Percentiles rank a stretch among this genome's conserved stretches.
Conservation (phyloP, 1,140 invertebrate species). For the Scaptodrosophila lebanonensis region DNA sequence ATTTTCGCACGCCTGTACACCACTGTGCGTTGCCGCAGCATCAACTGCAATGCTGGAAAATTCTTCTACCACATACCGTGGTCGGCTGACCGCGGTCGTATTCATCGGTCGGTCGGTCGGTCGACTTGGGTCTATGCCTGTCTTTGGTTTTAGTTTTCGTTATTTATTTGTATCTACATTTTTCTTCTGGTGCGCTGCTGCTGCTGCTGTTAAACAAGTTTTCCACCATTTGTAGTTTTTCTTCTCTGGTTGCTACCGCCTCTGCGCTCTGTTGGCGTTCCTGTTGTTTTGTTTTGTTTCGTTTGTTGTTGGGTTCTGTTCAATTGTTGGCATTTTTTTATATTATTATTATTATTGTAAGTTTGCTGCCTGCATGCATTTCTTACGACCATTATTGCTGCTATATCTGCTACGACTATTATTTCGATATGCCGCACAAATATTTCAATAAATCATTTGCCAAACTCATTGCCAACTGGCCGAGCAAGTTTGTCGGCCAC, state of each 20-base stretch:
- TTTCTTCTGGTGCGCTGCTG: constrained; percentile 33
- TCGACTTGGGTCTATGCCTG: not conserved
- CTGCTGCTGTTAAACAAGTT: constrained; percentile 48
- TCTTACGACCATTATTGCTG: too few species aligned
- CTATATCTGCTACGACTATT: too few species aligned
- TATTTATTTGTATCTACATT: constrained; percentile 66
- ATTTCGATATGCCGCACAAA: too few species aligned
- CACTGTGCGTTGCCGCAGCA: too few species aligned
- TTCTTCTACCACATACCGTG: constrained; percentile 35
- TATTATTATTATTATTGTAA: constrained; percentile 17
- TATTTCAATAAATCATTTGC: too few species aligned
- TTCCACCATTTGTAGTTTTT: constrained; percentile 45
- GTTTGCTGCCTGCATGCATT: too few species aligned
- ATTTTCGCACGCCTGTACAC: too few species aligned
- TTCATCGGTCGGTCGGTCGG: not conserved
- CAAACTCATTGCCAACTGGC: too few species aligned
- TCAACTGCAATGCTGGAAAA: too few species aligned
- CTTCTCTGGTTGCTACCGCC: constrained; percentile 6
- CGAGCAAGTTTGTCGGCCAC: too few species aligned
- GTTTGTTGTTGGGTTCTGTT: too few species aligned
- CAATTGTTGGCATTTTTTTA: not conserved
- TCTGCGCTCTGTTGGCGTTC: constrained; percentile 23
- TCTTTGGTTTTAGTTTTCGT: constrained; percentile 43
- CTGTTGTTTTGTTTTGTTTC: constrained; percentile 1
- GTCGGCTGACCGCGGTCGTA: too few species aligned